phyloP scores from a whole-genome alignment of 1,140 invertebrate species.

The Drosophila mauritiana region DNA sequence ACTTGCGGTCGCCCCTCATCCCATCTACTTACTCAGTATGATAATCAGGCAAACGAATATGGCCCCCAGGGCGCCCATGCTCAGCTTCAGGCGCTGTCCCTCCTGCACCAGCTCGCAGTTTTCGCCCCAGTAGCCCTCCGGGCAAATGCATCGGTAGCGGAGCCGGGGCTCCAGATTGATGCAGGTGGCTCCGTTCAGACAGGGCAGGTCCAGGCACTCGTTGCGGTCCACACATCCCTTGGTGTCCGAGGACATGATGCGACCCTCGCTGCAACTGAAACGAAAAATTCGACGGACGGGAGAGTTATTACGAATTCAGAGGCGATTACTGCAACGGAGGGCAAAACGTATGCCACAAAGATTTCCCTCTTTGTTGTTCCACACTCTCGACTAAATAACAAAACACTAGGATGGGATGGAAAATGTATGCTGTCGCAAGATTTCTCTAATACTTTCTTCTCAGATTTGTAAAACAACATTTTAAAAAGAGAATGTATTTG shows the following conservation, averaged over 20 bases:
- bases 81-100: slow-evolving; percentile 87
- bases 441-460: no score
- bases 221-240: slow-evolving; percentile 87
- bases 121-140: slow-evolving; percentile 88
- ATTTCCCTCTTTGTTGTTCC: neutral
- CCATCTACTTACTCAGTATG: slow-evolving; percentile 86
- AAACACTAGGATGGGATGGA: no score
- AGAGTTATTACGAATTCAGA: slow-evolving; percentile 31
- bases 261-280: slow-evolving; percentile 87
- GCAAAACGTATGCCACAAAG: slow-evolving; percentile 9
- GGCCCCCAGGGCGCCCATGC: slow-evolving; percentile 87
- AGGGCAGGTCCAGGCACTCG: slow-evolving; percentile 87
- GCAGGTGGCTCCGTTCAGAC: slow-evolving; percentile 87
- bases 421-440: no score
- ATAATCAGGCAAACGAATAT: slow-evolving; percentile 88
- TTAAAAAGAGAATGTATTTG: no score
- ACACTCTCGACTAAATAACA: no score
- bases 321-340: slow-evolving; percentile 13
- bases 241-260: slow-evolving; percentile 86
- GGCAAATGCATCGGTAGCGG: slow-evolving; percentile 86
- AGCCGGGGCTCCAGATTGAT: slow-evolving; percentile 86
- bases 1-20: slow-evolving; percentile 3
- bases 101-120: slow-evolving; percentile 88
- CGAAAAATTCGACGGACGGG: neutral
- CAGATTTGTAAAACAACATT: no score